Conservation (phyloP, 2,888 invertebrate genomes). For the Alcis repandata region DNA sequence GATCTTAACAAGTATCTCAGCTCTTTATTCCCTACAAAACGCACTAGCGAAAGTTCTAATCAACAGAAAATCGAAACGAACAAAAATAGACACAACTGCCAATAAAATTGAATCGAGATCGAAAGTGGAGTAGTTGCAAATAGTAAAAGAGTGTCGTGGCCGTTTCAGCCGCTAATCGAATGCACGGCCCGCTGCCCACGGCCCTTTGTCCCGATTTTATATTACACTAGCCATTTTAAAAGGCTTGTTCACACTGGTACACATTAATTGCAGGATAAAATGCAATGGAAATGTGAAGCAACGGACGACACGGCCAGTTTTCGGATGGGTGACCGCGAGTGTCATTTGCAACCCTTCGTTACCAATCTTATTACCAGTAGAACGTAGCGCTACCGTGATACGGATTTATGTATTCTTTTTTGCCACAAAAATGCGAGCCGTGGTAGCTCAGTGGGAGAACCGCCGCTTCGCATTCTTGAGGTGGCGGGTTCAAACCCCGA, state of each 20-base stretch:
- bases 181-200: slow-evolving; percentile 49
- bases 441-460: no score
- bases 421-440: no score
- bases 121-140: slow-evolving; percentile 43
- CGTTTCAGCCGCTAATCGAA: slow-evolving; percentile 52
- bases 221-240: slow-evolving; percentile 14
- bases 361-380: no score
- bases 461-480: no score
- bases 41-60: neutral
- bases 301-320: no score
- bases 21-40: neutral
- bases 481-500: no score
- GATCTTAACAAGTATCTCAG: no score
- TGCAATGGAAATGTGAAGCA: no score
- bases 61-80: slow-evolving; percentile 12
- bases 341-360: no score
- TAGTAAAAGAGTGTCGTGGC: slow-evolving; percentile 38
- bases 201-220: slow-evolving; percentile 43
- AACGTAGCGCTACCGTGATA: no score
- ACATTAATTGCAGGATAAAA: neutral
- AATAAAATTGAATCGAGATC: slow-evolving; percentile 31
- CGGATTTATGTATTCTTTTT: no score
- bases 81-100: slow-evolving; percentile 8
- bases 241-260: neutral
- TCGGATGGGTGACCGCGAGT: no score